Conservation (phyloP, 2,113 vertebrate genomes). For the Lycaon pictus region DNA sequence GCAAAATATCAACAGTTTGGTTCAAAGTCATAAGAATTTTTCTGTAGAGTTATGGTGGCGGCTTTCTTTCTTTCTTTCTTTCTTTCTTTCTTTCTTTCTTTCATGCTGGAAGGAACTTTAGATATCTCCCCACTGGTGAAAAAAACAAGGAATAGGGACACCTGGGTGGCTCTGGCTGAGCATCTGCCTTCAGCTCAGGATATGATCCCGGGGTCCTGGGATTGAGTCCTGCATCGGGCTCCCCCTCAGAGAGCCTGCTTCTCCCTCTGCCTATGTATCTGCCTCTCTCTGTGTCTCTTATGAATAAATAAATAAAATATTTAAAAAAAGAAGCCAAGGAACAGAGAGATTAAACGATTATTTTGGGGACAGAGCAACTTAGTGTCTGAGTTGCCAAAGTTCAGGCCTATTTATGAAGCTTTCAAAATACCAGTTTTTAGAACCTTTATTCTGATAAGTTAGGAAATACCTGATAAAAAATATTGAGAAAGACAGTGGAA, state of each 20-base stretch:
- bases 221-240: too few relatives aligned
- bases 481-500: slow-evolving; percentile 29
- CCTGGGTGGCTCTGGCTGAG: too few relatives aligned
- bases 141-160: not conserved
- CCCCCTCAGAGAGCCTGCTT: too few relatives aligned
- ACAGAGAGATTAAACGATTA: not conserved
- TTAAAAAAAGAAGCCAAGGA: not conserved
- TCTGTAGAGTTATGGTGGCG: not conserved
- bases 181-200: too few relatives aligned
- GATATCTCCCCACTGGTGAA: not conserved
- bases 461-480: not conserved
- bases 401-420: not conserved
- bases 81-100: not conserved
- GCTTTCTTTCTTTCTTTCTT: not conserved
- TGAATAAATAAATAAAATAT: too few relatives aligned
- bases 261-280: too few relatives aligned
- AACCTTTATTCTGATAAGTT: not conserved
- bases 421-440: slow-evolving; percentile 27
- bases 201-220: too few relatives aligned
- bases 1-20: not conserved
- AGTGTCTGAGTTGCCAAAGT: not conserved
- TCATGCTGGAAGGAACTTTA: not conserved
- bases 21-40: not conserved
- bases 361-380: not conserved
- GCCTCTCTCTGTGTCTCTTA: too few relatives aligned